These are phyloP conservation scores for Agrypnus murinus DNA, from an alignment of 2,888 invertebrate genomes.

Conservation along the genomic window DNA sequence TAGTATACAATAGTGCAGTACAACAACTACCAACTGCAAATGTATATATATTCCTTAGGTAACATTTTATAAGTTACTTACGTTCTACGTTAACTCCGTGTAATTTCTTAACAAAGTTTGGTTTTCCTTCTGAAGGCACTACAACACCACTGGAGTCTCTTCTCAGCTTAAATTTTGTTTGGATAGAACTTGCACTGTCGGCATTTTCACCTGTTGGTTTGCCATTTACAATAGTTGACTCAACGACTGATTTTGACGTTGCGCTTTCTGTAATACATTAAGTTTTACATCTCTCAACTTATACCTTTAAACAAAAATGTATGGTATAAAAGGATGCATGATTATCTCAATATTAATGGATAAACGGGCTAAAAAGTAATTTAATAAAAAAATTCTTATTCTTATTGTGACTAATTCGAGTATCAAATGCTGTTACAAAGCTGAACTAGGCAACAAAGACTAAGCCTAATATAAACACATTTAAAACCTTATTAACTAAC, in stretches of 20 bases:
- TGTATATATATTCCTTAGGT: too few relatives aligned
- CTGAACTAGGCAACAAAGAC: too few relatives aligned
- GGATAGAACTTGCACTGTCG: slow-evolving; percentile 26
- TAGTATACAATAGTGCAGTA: too few relatives aligned
- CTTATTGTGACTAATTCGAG: too few relatives aligned
- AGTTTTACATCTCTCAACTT: too few relatives aligned
- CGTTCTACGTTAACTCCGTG: slow-evolving; percentile 87
- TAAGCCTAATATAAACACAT: too few relatives aligned
- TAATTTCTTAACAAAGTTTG: slow-evolving; percentile 83
- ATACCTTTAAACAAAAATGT: too few relatives aligned
- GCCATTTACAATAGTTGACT: slow-evolving; percentile 50
- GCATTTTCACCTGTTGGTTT: slow-evolving; percentile 50
- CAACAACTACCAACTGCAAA: too few relatives aligned
- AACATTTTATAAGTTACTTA: slow-evolving; percentile 71
- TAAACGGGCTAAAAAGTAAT: too few relatives aligned
- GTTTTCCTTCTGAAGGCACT: slow-evolving; percentile 75
- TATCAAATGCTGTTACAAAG: too few relatives aligned
- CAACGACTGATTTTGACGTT: slow-evolving; percentile 36
- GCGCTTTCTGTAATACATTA: not conserved
- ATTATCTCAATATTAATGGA: not conserved
- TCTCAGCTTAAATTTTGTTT: slow-evolving; percentile 55
- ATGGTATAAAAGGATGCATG: not conserved
- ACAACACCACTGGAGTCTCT: slow-evolving; percentile 44
- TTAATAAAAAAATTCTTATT: too few relatives aligned
- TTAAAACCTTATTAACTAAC: too few relatives aligned